phyloP scores from a whole-genome alignment of 2,888 invertebrate genomes.

The Drosophila tanythrix region DNA sequence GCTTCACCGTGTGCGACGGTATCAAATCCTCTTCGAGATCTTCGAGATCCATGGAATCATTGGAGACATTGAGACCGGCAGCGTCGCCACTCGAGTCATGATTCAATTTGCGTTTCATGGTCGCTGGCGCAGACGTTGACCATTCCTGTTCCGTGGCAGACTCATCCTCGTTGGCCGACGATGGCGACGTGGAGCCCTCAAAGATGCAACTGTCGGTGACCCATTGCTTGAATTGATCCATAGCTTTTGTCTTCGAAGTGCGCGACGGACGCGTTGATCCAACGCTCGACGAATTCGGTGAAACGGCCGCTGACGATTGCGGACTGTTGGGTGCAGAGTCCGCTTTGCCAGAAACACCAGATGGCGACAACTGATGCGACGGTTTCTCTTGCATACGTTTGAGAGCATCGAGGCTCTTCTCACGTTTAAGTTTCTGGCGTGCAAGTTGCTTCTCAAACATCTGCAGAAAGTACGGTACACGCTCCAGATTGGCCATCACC shows the following conservation, averaged over 20 bases:
- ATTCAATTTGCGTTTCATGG: constrained; percentile 85
- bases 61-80: constrained; percentile 84
- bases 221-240: constrained; percentile 94
- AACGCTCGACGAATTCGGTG: constrained; percentile 71
- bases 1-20: constrained; percentile 86
- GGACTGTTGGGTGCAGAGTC: constrained; percentile 62
- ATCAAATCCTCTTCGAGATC: constrained; percentile 86
- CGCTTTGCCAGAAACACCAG: constrained; percentile 21
- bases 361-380: constrained; percentile 12
- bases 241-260: constrained; percentile 90
- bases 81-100: constrained; percentile 83
- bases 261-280: constrained; percentile 83
- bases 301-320: constrained; percentile 72
- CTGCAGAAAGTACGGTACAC: constrained; percentile 91
- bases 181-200: constrained; percentile 86
- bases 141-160: constrained; percentile 75
- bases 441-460: constrained; percentile 93
- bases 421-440: constrained; percentile 90
- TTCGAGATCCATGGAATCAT: constrained; percentile 85
- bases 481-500: constrained; percentile 90
- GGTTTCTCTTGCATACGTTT: constrained; percentile 49
- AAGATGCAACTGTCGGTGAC: constrained; percentile 84
- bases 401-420: constrained; percentile 68
- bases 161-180: constrained; percentile 85
- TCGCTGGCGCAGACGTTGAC: constrained; percentile 44